These are phyloP conservation scores for Sternotherus odoratus DNA, from an alignment of 2,797 vertebrate species.

Conservation along the genomic window DNA sequence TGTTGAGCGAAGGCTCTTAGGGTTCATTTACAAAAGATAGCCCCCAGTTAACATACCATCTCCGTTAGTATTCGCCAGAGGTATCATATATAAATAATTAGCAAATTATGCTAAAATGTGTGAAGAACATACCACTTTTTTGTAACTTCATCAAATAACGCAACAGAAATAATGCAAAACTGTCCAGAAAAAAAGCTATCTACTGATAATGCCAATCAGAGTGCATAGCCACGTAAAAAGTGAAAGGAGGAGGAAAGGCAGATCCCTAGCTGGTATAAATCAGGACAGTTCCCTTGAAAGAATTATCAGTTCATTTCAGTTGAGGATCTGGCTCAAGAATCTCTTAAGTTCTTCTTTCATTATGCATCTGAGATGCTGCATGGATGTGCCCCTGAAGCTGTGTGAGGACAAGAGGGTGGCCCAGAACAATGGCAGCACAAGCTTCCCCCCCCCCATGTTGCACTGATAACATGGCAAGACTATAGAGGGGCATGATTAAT, in stretches of 20 bases:
- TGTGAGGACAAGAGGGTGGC: background rate
- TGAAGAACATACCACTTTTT: background rate
- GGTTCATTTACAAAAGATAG: background rate
- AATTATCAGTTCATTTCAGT: background rate
- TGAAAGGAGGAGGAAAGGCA: background rate
- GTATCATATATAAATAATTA: background rate
- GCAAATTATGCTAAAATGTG: background rate
- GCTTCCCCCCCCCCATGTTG: background rate
- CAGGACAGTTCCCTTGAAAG: background rate
- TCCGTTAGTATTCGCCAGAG: background rate
- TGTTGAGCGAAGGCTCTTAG: slow-evolving; percentile 4
- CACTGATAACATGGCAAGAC: background rate
- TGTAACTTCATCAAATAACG: background rate
- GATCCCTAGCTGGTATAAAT: background rate
- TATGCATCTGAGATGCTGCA: background rate
- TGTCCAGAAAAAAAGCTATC: background rate
- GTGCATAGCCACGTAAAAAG: background rate
- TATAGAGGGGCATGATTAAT: background rate
- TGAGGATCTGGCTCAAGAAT: background rate
- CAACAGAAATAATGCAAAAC: background rate
- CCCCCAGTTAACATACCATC: background rate
- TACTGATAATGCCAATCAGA: background rate
- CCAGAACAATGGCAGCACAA: background rate
- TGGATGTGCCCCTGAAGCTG: background rate
- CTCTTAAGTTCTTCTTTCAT: background rate